A percentile compares a stretch with the other conserved stretches of the same genome.
phyloP scores from a whole-genome alignment of 2,888 invertebrate genomes.

The Phengaris arion region DNA sequence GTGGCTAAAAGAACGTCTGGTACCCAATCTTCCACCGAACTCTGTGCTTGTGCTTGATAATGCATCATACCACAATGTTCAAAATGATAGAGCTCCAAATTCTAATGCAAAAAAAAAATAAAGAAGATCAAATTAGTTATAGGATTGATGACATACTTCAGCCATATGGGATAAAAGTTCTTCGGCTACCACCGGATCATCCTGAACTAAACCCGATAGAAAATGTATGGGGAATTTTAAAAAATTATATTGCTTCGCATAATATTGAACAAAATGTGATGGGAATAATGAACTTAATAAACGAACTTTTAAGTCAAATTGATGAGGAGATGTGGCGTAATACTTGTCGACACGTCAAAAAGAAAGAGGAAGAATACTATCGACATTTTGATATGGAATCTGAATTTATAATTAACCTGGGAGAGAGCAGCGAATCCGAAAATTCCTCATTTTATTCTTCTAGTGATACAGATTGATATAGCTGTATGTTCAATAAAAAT shows the following conservation, averaged over 20 bases:
- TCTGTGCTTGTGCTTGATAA: neutral
- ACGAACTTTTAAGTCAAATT: constrained; percentile 34
- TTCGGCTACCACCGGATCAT: neutral
- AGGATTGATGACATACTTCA: constrained; percentile 16
- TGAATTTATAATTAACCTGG: constrained; percentile 29
- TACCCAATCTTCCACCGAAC: constrained; percentile 29
- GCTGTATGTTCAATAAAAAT: neutral
- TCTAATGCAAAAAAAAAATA: constrained; percentile 30
- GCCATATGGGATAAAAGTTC: constrained; percentile 2
- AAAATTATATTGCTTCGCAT: constrained; percentile 33
- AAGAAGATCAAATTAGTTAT: constrained; percentile 1
- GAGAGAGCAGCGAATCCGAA: constrained; percentile 30
- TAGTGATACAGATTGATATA: neutral
- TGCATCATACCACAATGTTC: constrained; percentile 16
- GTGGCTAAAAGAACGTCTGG: constrained; percentile 31
- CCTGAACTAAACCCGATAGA: constrained; percentile 12
- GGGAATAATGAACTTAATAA: constrained; percentile 31
- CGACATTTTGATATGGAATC: constrained; percentile 30
- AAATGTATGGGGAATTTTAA: constrained; percentile 30
- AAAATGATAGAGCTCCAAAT: constrained; percentile 31
- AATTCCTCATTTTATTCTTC: constrained; percentile 26
- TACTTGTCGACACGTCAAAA: constrained; percentile 29
- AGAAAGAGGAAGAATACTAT: constrained; percentile 31
- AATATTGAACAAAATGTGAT: constrained; percentile 31
- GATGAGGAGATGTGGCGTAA: constrained; percentile 33